These are phyloP conservation scores for Aegotheles bennettii DNA, from an alignment of 2,113 vertebrate species.

Conservation along the genomic window DNA sequence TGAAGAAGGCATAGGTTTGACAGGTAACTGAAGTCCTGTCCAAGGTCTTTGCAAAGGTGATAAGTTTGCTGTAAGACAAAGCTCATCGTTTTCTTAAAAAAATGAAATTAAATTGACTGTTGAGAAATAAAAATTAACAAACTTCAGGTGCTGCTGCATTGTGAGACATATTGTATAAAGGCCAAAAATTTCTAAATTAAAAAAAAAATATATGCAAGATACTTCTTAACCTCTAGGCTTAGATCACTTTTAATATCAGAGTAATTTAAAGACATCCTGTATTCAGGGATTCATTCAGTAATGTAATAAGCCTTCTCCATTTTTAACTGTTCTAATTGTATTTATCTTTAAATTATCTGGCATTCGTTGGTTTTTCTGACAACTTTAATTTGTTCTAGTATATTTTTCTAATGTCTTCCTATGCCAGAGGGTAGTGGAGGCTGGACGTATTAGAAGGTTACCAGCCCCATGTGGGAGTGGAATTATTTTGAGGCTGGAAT, in stretches of 20 bases:
- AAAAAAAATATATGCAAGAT: not conserved
- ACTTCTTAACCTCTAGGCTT: constrained; percentile 17
- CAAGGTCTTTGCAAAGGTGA: not conserved
- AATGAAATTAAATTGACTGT: not conserved
- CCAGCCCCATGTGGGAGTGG: not conserved
- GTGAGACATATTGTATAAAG: not conserved
- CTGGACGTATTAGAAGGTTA: not conserved
- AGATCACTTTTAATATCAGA: not conserved
- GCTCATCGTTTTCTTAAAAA: not conserved
- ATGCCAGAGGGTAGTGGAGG: not conserved
- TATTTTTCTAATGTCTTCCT: constrained; percentile 7
- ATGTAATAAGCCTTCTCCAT: constrained; percentile 13
- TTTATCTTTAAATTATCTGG: constrained; percentile 20
- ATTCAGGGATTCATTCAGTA: not conserved
- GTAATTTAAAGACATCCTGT: constrained; percentile 9
- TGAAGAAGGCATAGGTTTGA: not conserved
- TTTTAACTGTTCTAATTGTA: constrained; percentile 29
- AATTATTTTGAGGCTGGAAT: not conserved
- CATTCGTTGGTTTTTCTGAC: constrained; percentile 8
- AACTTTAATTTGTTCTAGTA: constrained; percentile 2
- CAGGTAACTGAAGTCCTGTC: not conserved
- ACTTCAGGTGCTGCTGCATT: not conserved
- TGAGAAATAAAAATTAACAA: not conserved
- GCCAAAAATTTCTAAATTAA: not conserved
- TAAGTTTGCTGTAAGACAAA: not conserved